These are phyloP conservation scores for Leguminivora glycinivorella DNA, from an alignment of 1,140 invertebrate species.

Conservation along the genomic window DNA sequence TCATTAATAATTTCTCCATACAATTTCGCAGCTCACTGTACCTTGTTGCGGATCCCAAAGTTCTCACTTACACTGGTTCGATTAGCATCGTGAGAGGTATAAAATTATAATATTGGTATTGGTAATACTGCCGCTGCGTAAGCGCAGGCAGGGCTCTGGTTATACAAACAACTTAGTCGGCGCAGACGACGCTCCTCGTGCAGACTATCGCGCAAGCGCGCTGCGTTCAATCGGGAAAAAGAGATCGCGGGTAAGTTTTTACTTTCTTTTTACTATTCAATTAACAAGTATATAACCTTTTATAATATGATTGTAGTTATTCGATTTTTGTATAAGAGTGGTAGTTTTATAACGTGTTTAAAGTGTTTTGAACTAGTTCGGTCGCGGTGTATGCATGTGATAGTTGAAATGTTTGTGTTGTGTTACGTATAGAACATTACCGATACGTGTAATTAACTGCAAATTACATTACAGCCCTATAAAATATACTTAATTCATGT, in stretches of 20 bases:
- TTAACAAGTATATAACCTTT: not conserved
- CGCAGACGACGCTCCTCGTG: not conserved
- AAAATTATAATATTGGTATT: too few relatives aligned
- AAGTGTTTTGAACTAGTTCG: not conserved
- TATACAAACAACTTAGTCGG: constrained; percentile 16
- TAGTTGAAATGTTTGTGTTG: constrained; percentile 13
- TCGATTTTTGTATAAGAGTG: not conserved
- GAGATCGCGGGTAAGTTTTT: constrained; percentile 13
- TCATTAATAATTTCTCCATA: too few relatives aligned
- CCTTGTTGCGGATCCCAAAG: not conserved
- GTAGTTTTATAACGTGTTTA: not conserved
- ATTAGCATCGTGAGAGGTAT: not conserved
- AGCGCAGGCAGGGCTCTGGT: not conserved
- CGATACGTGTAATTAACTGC: not conserved
- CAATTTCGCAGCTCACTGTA: too few relatives aligned
- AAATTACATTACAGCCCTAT: not conserved
- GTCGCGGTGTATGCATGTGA: constrained; percentile 11
- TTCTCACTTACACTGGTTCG: not conserved
- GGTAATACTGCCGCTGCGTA: not conserved
- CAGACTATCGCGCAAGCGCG: constrained; percentile 1
- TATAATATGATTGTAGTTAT: not conserved
- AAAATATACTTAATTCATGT: too few relatives aligned
- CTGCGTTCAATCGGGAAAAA: not conserved
- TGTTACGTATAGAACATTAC: not conserved
- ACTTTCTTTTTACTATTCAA: not conserved